phyloP scores from a whole-genome alignment of 1,140 invertebrate species.

The Sycophila sp. region DNA sequence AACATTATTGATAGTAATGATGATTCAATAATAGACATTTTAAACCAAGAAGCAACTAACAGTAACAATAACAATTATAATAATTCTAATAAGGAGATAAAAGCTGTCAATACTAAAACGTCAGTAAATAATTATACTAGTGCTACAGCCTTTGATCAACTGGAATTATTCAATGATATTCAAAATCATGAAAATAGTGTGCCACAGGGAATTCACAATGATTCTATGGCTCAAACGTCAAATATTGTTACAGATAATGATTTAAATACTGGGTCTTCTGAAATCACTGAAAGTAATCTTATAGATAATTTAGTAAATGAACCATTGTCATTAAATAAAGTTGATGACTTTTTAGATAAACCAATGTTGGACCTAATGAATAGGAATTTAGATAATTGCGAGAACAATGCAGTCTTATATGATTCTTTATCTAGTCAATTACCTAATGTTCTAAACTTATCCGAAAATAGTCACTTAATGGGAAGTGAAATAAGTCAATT shows the following conservation, averaged over 20 bases:
- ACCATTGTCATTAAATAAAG: conserved; percentile 29
- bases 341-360: conserved; percentile 30
- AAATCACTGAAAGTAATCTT: conserved; percentile 13
- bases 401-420: conserved; percentile 41
- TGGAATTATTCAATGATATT: conserved; percentile 49
- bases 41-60: conserved; percentile 22
- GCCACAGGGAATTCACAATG: no score
- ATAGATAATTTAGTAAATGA: conserved; percentile 25
- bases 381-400: conserved; percentile 27
- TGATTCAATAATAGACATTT: conserved; percentile 30
- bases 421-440: conserved; percentile 48
- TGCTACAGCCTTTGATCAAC: conserved; percentile 44
- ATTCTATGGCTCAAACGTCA: not conserved
- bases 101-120: conserved; percentile 37
- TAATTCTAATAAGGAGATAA: conserved; percentile 29
- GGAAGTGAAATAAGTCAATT: conserved; percentile 42
- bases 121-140: conserved; percentile 45
- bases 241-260: conserved; percentile 28
- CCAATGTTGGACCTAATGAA: conserved; percentile 35
- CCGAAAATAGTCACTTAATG: conserved; percentile 43
- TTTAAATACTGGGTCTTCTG: conserved; percentile 23
- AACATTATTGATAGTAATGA: conserved; percentile 40
- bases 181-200: conserved; percentile 15
- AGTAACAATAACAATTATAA: conserved; percentile 42
- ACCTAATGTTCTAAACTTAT: conserved; percentile 44